Percentiles rank a stretch among this genome's conserved stretches.
These are phyloP conservation scores for Symphodus melops DNA, from an alignment of 2,113 vertebrate genomes.

Conservation along the genomic window DNA sequence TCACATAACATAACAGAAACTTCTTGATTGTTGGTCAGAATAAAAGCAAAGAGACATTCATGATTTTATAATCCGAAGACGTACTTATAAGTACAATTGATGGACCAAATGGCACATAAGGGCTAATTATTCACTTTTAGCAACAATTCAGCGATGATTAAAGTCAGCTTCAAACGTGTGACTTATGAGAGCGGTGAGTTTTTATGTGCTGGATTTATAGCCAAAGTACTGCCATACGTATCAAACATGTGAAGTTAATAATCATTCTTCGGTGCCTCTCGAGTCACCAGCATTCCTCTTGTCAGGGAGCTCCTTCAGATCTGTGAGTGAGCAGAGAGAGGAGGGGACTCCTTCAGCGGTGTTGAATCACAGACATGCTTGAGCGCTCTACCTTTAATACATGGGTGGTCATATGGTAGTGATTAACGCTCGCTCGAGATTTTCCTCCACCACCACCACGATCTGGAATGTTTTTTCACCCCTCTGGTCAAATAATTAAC, in stretches of 20 bases:
- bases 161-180: background rate
- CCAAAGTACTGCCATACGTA: conserved; percentile 54
- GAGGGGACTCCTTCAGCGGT: conserved; percentile 70
- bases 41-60: too few species aligned
- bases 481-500: conserved; percentile 81
- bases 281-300: conserved; percentile 77
- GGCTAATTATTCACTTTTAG: too few species aligned
- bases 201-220: conserved; percentile 5
- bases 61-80: too few species aligned
- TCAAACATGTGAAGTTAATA: conserved; percentile 78
- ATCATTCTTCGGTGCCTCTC: conserved; percentile 75
- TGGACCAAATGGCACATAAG: background rate
- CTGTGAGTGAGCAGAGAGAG: conserved; percentile 58
- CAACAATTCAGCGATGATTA: background rate
- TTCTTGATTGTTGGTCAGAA: too few species aligned
- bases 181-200: background rate
- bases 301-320: conserved; percentile 75
- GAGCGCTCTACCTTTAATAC: conserved; percentile 81
- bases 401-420: conserved; percentile 84
- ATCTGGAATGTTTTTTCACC: conserved; percentile 77
- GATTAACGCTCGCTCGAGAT: conserved; percentile 79
- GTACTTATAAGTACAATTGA: background rate
- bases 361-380: conserved; percentile 81
- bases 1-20: too few species aligned
- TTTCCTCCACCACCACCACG: conserved; percentile 66